Conservation (phyloP, 2,888 invertebrate species). For the Bellardia bayeri region DNA sequence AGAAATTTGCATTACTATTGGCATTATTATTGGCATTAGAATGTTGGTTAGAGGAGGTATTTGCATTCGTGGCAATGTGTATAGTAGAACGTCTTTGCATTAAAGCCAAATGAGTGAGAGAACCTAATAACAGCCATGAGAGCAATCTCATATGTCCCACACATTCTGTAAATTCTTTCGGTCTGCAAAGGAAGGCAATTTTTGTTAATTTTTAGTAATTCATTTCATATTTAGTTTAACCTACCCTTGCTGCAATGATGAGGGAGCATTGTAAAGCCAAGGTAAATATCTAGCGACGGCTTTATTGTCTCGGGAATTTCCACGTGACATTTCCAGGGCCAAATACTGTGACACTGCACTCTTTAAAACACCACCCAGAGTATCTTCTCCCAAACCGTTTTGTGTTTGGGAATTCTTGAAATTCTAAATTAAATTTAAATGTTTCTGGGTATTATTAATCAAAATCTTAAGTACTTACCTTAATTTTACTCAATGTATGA, state of each 20-base stretch:
- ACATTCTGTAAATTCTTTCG: constrained; percentile 97
- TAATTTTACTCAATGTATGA: constrained; percentile 97
- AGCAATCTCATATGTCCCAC: constrained; percentile 96
- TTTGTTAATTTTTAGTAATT: neutral
- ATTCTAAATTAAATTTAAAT: constrained; percentile 76
- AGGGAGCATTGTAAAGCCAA: constrained; percentile 94
- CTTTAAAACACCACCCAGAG: constrained; percentile 97
- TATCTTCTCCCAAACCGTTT: constrained; percentile 95
- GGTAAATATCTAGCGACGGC: constrained; percentile 93
- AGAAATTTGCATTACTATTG: constrained; percentile 76
- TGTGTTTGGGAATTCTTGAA: constrained; percentile 86
- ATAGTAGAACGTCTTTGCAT: constrained; percentile 79
- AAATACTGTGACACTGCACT: constrained; percentile 97
- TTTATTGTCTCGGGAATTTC: constrained; percentile 92
- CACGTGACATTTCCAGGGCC: constrained; percentile 96
- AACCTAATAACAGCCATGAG: constrained; percentile 98
- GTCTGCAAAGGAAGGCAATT: constrained; percentile 85
- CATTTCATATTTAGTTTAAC: neutral
- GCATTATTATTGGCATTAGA: constrained; percentile 71
- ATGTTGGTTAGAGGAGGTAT: constrained; percentile 57
- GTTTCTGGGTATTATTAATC: neutral
- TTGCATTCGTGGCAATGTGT: constrained; percentile 50
- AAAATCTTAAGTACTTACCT: constrained; percentile 86
- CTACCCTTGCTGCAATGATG: constrained; percentile 92
- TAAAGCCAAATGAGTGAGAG: constrained; percentile 94